These are phyloP conservation scores for Danionella cerebrum DNA, from an alignment of 2,113 vertebrate genomes.

Conservation along the genomic window DNA sequence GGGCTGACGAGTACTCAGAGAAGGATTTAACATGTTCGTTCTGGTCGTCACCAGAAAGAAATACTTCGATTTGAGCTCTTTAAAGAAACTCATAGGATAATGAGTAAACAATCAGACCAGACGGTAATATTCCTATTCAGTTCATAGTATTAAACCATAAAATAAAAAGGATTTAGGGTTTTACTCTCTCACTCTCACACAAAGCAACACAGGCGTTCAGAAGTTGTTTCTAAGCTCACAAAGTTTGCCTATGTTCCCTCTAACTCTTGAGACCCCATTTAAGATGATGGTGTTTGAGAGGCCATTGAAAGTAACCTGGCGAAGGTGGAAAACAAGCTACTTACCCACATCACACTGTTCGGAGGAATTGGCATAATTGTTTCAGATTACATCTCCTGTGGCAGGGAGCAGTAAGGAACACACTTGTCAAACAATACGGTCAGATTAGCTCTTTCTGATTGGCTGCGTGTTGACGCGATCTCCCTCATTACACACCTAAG, in stretches of 20 bases:
- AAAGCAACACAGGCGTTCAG: not conserved
- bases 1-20: too few relatives aligned
- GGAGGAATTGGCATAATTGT: conserved; percentile 67
- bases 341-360: conserved; percentile 68
- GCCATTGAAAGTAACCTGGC: conserved; percentile 61
- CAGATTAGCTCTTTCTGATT: conserved; percentile 75
- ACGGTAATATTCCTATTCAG: too few relatives aligned
- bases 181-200: conserved; percentile 34
- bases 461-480: conserved; percentile 62
- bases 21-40: too few relatives aligned
- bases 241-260: conserved; percentile 38
- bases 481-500: conserved; percentile 61
- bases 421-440: conserved; percentile 70
- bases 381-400: conserved; percentile 69
- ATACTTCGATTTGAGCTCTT: too few relatives aligned
- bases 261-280: conserved; percentile 11
- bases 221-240: conserved; percentile 18
- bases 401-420: conserved; percentile 62
- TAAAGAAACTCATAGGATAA: too few relatives aligned
- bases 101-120: too few relatives aligned
- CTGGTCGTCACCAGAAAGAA: too few relatives aligned
- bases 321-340: conserved; percentile 54
- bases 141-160: too few relatives aligned
- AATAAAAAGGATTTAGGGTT: conserved; percentile 9
- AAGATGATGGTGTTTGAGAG: conserved; percentile 48